phyloP scores from a whole-genome alignment of 2,797 vertebrate species.

The Pangasius sanitwongsei region DNA sequence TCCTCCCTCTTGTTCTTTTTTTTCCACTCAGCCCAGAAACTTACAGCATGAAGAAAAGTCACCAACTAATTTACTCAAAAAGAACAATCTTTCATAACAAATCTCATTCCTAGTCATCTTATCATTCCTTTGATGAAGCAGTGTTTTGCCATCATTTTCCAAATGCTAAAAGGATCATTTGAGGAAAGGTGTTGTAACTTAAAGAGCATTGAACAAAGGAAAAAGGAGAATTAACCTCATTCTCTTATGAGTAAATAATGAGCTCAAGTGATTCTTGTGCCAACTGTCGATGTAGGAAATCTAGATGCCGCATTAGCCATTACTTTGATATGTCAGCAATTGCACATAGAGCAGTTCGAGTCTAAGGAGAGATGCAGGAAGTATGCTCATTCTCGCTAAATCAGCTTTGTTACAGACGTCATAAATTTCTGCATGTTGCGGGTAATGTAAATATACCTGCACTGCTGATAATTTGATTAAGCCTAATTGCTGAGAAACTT shows the following conservation, averaged over 20 bases:
- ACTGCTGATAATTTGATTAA: too few species aligned
- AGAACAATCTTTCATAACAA: constrained; percentile 1
- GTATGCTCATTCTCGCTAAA: too few species aligned
- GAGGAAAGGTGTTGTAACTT: constrained; percentile 32
- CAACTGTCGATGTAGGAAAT: constrained; percentile 19
- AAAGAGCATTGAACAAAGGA: constrained; percentile 31
- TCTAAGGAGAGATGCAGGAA: background rate
- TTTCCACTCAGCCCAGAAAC: constrained; percentile 35
- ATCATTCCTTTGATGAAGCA: constrained; percentile 31
- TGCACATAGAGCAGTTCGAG: background rate
- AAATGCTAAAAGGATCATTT: background rate
- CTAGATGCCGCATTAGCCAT: background rate
- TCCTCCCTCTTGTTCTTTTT: background rate
- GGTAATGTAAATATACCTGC: background rate
- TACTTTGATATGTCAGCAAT: background rate
- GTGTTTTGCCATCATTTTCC: constrained; percentile 31
- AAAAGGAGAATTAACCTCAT: constrained; percentile 5
- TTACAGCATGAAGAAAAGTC: constrained; percentile 17
- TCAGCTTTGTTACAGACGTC: background rate
- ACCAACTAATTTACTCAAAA: constrained; percentile 22
- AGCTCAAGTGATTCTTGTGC: constrained; percentile 19
- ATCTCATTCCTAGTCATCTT: constrained; percentile 15
- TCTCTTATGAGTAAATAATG: constrained; percentile 4
- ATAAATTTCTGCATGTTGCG: background rate
- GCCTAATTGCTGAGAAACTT: background rate